Conservation (phyloP, 2,113 vertebrate species). For the Terrapene triunguis region DNA sequence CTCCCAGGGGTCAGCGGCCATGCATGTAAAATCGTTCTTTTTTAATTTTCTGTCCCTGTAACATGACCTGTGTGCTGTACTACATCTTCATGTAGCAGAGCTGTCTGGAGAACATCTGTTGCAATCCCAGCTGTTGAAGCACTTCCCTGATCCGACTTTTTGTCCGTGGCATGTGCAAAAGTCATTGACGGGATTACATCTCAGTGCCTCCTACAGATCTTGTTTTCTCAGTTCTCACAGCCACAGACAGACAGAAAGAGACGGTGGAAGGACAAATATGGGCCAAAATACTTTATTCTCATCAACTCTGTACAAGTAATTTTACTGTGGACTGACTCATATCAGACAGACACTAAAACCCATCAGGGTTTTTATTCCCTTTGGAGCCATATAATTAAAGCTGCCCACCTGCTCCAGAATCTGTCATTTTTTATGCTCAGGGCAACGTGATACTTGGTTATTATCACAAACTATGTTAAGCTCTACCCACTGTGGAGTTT, state of each 20-base stretch:
- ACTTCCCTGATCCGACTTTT: slow-evolving; percentile 70
- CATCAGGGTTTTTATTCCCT: slow-evolving; percentile 62
- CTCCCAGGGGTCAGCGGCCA: slow-evolving; percentile 33
- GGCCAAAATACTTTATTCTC: slow-evolving; percentile 31
- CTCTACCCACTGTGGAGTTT: slow-evolving; percentile 59
- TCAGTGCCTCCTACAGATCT: slow-evolving; percentile 52
- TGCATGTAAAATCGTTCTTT: slow-evolving; percentile 68
- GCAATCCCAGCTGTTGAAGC: slow-evolving; percentile 73
- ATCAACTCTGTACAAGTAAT: slow-evolving; percentile 15
- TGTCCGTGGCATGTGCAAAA: slow-evolving; percentile 49
- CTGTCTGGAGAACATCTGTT: slow-evolving; percentile 81
- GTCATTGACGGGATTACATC: slow-evolving; percentile 60
- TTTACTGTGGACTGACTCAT: slow-evolving; percentile 56
- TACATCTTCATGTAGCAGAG: slow-evolving; percentile 73
- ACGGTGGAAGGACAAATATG: slow-evolving; percentile 14
- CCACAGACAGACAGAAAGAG: background rate
- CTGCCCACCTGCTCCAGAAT: slow-evolving; percentile 73
- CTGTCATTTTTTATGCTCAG: slow-evolving; percentile 67
- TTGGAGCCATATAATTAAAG: slow-evolving; percentile 73
- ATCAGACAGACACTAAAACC: slow-evolving; percentile 68
- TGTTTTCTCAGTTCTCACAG: slow-evolving; percentile 67
- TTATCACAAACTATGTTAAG: slow-evolving; percentile 70
- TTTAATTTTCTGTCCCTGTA: slow-evolving; percentile 74
- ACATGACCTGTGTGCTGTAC: slow-evolving; percentile 58
- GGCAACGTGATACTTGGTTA: slow-evolving; percentile 69